These are phyloP conservation scores for Coluber constrictor DNA, from an alignment of 2,797 vertebrate genomes.

Conservation along the genomic window DNA sequence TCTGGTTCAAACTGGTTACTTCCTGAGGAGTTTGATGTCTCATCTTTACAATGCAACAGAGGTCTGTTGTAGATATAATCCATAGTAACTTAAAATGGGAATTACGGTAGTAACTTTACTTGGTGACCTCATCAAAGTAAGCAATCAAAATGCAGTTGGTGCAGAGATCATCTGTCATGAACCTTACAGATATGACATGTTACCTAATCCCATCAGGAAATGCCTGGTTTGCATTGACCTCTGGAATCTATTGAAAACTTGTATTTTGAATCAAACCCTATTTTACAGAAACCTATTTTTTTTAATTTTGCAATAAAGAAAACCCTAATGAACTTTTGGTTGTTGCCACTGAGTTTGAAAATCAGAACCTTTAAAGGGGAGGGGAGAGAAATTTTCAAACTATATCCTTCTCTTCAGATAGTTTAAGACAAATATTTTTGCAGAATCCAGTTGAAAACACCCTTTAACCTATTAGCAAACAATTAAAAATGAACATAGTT, in stretches of 20 bases:
- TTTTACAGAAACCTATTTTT: neutral
- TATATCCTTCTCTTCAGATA: neutral
- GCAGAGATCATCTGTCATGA: neutral
- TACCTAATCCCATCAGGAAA: neutral
- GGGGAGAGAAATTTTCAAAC: neutral
- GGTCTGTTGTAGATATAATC: neutral
- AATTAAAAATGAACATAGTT: neutral
- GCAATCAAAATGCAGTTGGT: neutral
- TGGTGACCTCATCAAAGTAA: neutral
- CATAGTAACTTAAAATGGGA: neutral
- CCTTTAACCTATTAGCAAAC: neutral
- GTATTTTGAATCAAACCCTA: neutral
- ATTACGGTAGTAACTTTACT: neutral
- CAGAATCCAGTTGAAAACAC: neutral
- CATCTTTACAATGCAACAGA: neutral
- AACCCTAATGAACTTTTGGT: neutral
- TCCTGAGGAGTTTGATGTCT: neutral
- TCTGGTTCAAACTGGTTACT: neutral
- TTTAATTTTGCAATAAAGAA: neutral
- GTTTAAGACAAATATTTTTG: neutral
- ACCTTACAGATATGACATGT: neutral
- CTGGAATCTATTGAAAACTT: neutral
- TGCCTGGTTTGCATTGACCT: neutral
- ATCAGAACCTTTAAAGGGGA: neutral
- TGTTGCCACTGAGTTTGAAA: neutral